Evolutionary conservation across 2,888 invertebrate genomes (phyloP).

Genomic region (Habrosyne pyritoides): DNA sequence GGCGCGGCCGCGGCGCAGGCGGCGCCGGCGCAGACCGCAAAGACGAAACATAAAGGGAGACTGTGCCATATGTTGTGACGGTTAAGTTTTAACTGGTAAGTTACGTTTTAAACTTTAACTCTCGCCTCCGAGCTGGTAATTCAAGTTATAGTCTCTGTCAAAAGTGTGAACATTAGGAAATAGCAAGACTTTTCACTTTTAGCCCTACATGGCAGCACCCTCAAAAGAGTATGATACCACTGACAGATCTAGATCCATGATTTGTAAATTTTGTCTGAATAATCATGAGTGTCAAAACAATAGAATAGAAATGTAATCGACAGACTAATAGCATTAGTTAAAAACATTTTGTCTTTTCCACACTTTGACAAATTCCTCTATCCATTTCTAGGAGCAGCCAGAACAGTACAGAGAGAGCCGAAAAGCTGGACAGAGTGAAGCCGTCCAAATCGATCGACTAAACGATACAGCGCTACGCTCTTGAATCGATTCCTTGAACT

Average conservation of each 20-base stretch:
- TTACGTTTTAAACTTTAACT: not conserved
- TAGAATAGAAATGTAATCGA: no score
- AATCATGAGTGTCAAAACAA: no score
- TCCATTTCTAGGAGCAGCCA: constrained; percentile 67
- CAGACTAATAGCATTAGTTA: no score
- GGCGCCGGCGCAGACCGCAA: constrained; percentile 35
- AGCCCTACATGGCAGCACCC: no score
- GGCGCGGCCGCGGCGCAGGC: constrained; percentile 25
- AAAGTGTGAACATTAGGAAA: no score
- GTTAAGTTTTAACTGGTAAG: constrained; percentile 77
- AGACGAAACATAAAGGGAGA: constrained; percentile 67
- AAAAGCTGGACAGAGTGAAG: constrained; percentile 66
- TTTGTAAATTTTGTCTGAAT: not conserved
- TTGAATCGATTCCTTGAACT: constrained; percentile 32
- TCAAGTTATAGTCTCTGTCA: no score
- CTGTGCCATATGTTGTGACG: constrained; percentile 82
- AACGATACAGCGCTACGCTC: constrained; percentile 6
- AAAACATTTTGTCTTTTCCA: not conserved
- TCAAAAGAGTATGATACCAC: no score
- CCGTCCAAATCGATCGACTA: constrained; percentile 81
- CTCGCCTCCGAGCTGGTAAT: not conserved
- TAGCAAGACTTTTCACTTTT: no score
- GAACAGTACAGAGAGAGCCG: constrained; percentile 67
- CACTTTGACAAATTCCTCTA: not conserved
- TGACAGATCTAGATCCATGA: not conserved